phyloP scores from a whole-genome alignment of 2,797 vertebrate genomes.

The Halcyon smyrnensis region DNA sequence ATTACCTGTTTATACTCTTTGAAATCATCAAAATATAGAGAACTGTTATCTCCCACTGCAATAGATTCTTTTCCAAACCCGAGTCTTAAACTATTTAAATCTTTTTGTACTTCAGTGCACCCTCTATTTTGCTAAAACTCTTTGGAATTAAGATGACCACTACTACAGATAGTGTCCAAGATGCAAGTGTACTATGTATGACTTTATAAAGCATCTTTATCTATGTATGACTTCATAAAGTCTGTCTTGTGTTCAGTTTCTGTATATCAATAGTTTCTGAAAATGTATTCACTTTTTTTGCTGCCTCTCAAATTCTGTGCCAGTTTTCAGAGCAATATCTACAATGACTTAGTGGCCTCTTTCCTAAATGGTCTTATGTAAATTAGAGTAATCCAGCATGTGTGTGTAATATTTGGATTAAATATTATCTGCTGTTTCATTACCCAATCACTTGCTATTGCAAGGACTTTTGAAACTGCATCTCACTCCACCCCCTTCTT shows the following conservation, averaged over 20 bases:
- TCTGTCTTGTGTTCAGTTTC: not conserved
- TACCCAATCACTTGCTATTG: not conserved
- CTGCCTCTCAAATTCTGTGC: not conserved
- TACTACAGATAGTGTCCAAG: not conserved
- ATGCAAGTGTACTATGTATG: not conserved
- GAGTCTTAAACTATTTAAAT: not conserved
- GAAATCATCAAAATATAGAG: not conserved
- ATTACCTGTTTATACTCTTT: not conserved
- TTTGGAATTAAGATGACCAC: not conserved
- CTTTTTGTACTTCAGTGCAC: not conserved
- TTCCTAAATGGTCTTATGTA: not conserved
- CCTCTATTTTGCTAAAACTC: not conserved
- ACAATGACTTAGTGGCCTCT: not conserved
- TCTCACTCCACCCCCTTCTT: not conserved
- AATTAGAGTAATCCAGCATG: not conserved
- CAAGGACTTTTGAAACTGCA: conserved; percentile 5
- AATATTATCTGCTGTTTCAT: not conserved
- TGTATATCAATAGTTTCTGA: not conserved
- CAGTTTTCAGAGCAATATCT: not conserved
- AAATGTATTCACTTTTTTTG: not conserved
- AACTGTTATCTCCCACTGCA: not conserved
- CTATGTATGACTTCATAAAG: fast-evolving
- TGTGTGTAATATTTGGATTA: not conserved
- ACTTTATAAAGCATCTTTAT: not conserved
- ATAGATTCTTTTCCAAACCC: not conserved